These are phyloP conservation scores for Dendrolimus kikuchii DNA, from an alignment of 1,140 invertebrate species.

Conservation along the genomic window DNA sequence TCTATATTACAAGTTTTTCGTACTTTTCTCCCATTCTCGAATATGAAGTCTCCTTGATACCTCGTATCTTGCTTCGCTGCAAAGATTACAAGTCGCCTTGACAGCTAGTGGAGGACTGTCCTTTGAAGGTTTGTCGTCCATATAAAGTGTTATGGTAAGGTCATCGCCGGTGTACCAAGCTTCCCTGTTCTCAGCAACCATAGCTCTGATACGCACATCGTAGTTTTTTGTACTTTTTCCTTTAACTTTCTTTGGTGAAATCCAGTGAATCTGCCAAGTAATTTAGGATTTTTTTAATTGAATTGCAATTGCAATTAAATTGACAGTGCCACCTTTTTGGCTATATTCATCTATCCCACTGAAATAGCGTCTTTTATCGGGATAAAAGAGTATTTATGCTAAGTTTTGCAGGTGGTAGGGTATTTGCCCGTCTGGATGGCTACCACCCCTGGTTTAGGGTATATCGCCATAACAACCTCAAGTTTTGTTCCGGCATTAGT, in stretches of 20 bases:
- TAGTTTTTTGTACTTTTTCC: constrained; percentile 24
- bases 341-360: no score
- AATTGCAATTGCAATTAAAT: no score
- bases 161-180: constrained; percentile 43
- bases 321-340: no score
- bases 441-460: no score
- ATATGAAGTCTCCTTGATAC: constrained; percentile 14
- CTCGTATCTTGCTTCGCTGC: constrained; percentile 61
- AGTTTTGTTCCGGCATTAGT: no score
- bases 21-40: no score
- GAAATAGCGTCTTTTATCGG: no score
- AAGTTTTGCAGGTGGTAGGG: no score
- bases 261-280: constrained; percentile 47
- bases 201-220: constrained; percentile 43
- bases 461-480: no score
- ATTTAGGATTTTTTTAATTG: not conserved
- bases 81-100: constrained; percentile 34
- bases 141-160: constrained; percentile 37
- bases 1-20: no score
- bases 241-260: constrained; percentile 35
- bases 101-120: constrained; percentile 37
- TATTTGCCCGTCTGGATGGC: no score
- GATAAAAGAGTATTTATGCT: no score
- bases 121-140: constrained; percentile 33
- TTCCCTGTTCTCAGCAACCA: constrained; percentile 55